These are phyloP conservation scores for Melanophora roralis DNA, from an alignment of 2,888 invertebrate genomes.

Conservation along the genomic window DNA sequence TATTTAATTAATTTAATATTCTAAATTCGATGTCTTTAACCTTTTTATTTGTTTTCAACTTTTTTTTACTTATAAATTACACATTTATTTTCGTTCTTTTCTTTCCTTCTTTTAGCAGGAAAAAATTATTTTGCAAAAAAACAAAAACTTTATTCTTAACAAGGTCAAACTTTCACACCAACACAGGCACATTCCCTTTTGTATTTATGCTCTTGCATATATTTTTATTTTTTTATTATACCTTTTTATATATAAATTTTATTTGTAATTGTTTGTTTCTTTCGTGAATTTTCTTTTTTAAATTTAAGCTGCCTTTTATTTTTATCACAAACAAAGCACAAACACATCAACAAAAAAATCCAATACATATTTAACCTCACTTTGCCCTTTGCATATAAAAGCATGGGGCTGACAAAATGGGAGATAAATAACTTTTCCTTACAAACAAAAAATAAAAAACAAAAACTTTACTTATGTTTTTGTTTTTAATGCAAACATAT, in stretches of 20 bases:
- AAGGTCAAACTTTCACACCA: constrained; percentile 23
- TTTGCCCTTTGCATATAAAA: constrained; percentile 38
- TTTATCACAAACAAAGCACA: not conserved
- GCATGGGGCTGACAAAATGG: not conserved
- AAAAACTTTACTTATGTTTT: not conserved
- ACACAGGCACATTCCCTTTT: not conserved
- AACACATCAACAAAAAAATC: not conserved
- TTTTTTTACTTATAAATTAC: not conserved
- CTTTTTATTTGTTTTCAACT: no score
- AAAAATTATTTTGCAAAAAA: not conserved
- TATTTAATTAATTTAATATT: not conserved
- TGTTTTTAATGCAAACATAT: not conserved
- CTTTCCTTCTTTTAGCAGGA: not conserved
- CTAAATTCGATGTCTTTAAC: not conserved
- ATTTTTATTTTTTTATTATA: not conserved
- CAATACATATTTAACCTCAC: constrained; percentile 48
- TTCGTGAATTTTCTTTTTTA: constrained; percentile 6
- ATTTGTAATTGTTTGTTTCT: not conserved
- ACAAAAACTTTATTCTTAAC: constrained; percentile 8
- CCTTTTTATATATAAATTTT: not conserved
- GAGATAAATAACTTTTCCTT: constrained; percentile 18
- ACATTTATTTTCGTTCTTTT: not conserved
- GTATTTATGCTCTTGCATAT: not conserved
- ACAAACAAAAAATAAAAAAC: not conserved
- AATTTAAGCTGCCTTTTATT: constrained; percentile 1